Evolutionary conservation across 23 tunicate species (phyloP).

Genomic region (Halocynthia aurantium): DNA sequence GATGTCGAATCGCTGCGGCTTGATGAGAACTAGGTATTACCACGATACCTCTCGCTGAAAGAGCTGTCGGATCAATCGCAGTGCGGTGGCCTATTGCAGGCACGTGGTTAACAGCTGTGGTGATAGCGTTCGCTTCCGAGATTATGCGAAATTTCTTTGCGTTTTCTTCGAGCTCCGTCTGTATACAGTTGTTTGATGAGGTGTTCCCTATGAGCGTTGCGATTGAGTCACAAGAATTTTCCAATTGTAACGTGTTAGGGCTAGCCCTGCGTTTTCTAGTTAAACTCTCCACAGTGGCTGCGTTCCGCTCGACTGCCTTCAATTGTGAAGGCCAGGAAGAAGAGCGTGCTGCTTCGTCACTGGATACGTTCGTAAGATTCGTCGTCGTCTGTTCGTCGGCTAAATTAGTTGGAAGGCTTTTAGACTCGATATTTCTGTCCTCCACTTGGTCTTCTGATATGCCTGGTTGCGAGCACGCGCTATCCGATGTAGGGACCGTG

Average conservation of each 20-base stretch:
- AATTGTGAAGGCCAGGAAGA: neutral
- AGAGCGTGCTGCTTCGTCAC: neutral
- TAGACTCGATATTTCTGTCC: neutral
- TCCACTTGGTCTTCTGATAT: neutral
- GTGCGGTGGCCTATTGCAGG: conserved; percentile 30
- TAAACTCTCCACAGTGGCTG: conserved; percentile 46
- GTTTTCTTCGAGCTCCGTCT: conserved; percentile 4
- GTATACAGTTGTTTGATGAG: neutral
- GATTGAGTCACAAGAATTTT: conserved; percentile 8
- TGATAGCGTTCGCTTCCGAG: neutral
- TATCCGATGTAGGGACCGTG: conserved; percentile 21
- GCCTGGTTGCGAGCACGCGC: neutral
- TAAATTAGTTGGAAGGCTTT: neutral
- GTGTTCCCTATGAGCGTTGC: conserved; percentile 2
- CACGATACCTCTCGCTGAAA: conserved; percentile 22
- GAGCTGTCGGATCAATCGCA: conserved; percentile 15
- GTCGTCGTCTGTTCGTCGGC: neutral
- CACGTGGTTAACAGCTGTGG: conserved; percentile 32
- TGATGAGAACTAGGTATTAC: conserved; percentile 32
- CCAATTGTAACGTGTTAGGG: conserved; percentile 8
- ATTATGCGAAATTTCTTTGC: conserved; percentile 21
- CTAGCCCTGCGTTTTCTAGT: conserved; percentile 78
- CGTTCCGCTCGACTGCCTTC: conserved; percentile 13
- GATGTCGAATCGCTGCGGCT: conserved; percentile 14
- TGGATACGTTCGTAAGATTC: neutral